These are phyloP conservation scores for Nemotelus nigrinus DNA, from an alignment of 2,888 invertebrate species.

Conservation along the genomic window DNA sequence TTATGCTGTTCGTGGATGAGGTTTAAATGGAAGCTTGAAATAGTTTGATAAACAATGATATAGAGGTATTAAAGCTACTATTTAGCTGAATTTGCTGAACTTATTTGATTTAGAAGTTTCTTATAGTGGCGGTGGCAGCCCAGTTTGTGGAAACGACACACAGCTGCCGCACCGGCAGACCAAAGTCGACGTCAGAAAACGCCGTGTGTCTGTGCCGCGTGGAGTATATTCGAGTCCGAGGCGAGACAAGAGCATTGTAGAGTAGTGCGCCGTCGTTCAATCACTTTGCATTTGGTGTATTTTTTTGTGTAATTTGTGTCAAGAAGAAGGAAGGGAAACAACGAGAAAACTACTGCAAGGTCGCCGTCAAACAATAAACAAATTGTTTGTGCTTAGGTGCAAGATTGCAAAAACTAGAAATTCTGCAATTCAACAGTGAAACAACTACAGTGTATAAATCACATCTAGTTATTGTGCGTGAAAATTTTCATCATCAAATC, in stretches of 20 bases:
- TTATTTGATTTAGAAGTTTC: no score
- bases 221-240: not conserved
- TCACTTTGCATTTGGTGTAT: constrained; percentile 14
- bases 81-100: no score
- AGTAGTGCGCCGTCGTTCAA: constrained; percentile 28
- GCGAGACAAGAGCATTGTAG: not conserved
- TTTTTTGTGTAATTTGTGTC: not conserved
- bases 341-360: constrained; percentile 7
- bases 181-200: not conserved
- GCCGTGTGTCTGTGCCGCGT: constrained; percentile 24
- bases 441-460: not conserved
- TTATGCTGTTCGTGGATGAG: no score
- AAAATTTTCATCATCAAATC: not conserved
- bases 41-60: no score
- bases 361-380: constrained; percentile 27
- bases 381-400: constrained; percentile 6
- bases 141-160: no score
- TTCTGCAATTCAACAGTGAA: constrained; percentile 20
- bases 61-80: no score
- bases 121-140: no score
- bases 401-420: not conserved
- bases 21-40: no score
- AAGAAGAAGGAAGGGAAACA: not conserved
- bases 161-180: constrained; percentile 9
- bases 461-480: not conserved